Conservation (phyloP, 2,797 vertebrate species). For the Epinephelus malabaricus region DNA sequence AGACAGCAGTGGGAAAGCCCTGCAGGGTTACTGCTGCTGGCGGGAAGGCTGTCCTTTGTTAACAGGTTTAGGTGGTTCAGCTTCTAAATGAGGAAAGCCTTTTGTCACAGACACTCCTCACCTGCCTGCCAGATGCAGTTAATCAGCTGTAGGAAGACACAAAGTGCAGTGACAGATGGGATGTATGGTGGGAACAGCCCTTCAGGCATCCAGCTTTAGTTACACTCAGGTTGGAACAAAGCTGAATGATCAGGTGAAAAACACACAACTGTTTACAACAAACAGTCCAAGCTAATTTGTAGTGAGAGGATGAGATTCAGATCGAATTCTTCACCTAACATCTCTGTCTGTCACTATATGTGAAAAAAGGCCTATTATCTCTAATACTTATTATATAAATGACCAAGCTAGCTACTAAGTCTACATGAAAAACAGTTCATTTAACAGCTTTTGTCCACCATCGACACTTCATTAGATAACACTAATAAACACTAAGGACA, state of each 20-base stretch:
- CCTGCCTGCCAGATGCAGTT: conserved; percentile 29
- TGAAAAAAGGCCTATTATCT: background rate
- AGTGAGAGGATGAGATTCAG: background rate
- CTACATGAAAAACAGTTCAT: background rate
- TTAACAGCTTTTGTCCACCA: background rate
- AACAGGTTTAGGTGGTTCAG: conserved; percentile 26
- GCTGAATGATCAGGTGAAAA: background rate
- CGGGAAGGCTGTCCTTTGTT: conserved; percentile 42
- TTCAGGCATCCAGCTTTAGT: conserved; percentile 54
- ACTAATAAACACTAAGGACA: background rate
- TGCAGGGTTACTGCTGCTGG: conserved; percentile 8
- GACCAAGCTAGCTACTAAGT: background rate
- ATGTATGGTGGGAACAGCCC: conserved; percentile 43
- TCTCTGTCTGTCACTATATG: background rate
- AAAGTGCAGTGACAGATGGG: conserved; percentile 53
- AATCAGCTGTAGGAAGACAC: conserved; percentile 19
- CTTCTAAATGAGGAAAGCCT: conserved; percentile 31
- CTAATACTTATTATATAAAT: background rate
- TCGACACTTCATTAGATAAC: background rate
- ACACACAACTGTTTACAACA: conserved; percentile 2
- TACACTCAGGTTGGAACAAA: conserved; percentile 35
- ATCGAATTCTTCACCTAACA: background rate
- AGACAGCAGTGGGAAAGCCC: conserved; percentile 39
- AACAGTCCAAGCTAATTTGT: background rate
- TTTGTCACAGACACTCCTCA: conserved; percentile 45